These are phyloP conservation scores for Hippocampus zosterae DNA, from an alignment of 2,113 vertebrate genomes.

Conservation along the genomic window DNA sequence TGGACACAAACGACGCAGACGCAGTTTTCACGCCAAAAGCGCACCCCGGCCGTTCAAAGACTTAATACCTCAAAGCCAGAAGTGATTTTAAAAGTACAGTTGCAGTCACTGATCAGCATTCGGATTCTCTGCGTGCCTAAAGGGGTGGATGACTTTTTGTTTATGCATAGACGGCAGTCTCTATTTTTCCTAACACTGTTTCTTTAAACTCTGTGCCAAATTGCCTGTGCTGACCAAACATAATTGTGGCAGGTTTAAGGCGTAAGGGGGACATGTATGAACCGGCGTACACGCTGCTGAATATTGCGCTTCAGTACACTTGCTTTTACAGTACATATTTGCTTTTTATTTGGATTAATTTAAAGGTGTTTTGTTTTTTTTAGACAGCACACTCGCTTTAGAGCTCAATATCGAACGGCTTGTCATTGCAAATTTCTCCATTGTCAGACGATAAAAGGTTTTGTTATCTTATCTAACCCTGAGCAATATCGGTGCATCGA, in stretches of 20 bases:
- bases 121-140: constrained; percentile 16
- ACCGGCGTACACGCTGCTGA: constrained; percentile 25
- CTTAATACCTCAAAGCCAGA: not conserved
- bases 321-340: constrained; percentile 17
- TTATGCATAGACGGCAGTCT: constrained; percentile 9
- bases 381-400: constrained; percentile 30
- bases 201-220: constrained; percentile 15
- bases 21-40: constrained; percentile 5
- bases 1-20: not conserved
- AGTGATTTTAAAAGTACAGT: not conserved
- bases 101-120: not conserved
- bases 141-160: constrained; percentile 8
- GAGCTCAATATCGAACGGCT: not conserved
- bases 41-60: not conserved
- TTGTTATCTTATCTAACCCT: not conserved
- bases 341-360: constrained; percentile 29
- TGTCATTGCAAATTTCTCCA: not conserved
- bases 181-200: constrained; percentile 5
- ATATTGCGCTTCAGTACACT: constrained; percentile 10
- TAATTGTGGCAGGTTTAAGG: not conserved
- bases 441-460: too few species aligned
- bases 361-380: constrained; percentile 11
- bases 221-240: constrained; percentile 10
- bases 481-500: constrained; percentile 1
- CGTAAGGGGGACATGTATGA: constrained; percentile 4